Conservation (phyloP, 2,797 vertebrate genomes). For the Acanthis flammea region DNA sequence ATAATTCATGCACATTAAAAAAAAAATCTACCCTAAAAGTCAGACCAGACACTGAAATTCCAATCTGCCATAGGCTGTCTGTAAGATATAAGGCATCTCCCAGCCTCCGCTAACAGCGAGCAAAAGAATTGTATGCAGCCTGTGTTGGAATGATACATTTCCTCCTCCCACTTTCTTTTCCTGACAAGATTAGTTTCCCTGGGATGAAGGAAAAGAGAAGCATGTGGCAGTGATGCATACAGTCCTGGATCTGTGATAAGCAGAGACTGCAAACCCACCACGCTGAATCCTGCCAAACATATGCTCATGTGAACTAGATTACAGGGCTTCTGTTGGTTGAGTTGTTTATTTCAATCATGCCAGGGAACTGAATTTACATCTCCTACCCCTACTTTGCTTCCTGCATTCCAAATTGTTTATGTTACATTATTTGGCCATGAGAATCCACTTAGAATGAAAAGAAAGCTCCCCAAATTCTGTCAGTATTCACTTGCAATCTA, state of each 20-base stretch:
- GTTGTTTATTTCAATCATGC: background rate
- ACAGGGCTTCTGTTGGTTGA: background rate
- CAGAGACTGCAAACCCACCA: background rate
- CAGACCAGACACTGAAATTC: background rate
- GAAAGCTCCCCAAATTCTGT: background rate
- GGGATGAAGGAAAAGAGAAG: background rate
- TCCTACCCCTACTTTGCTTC: background rate
- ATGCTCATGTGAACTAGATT: background rate
- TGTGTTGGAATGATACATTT: background rate
- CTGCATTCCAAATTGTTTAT: background rate
- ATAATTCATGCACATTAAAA: background rate
- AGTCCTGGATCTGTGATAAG: slow-evolving; percentile 24
- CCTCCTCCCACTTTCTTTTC: slow-evolving; percentile 2
- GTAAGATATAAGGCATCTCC: background rate
- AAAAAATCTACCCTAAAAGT: background rate
- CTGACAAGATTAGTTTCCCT: background rate
- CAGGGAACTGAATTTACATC: slow-evolving; percentile 1
- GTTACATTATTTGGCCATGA: background rate
- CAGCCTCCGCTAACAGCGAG: background rate
- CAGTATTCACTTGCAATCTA: background rate
- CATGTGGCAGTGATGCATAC: background rate
- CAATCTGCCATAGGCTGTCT: background rate
- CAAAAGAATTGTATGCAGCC: background rate
- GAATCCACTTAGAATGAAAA: background rate
- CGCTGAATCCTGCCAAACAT: background rate